A percentile compares a stretch with the other conserved stretches of the same genome.
Evolutionary conservation across 2,888 invertebrate species (phyloP).

Genomic region (Tryphoninae sp.): DNA sequence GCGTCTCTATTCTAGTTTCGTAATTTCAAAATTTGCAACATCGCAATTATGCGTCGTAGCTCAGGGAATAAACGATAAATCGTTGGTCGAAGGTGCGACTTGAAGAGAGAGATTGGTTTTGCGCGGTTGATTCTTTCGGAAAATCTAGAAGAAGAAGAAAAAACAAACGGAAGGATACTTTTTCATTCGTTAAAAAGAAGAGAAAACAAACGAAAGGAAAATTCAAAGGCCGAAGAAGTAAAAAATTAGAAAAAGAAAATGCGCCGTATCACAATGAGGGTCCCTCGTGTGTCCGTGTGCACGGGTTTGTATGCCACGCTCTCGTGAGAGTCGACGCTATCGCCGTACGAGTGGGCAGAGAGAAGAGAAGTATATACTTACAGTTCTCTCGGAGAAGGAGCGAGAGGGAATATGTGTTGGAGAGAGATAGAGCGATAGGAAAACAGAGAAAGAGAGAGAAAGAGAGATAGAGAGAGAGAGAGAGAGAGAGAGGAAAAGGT

Average conservation of each 20-base stretch:
- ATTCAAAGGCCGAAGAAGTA: background rate
- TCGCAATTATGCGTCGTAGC: no score
- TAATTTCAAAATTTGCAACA: no score
- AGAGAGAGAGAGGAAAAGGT: background rate
- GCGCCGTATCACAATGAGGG: background rate
- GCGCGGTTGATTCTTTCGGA: no score
- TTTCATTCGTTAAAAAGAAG: no score
- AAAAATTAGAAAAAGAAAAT: constrained; percentile 18
- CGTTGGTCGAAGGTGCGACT: no score
- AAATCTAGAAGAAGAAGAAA: no score
- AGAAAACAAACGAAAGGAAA: background rate
- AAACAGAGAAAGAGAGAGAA: background rate
- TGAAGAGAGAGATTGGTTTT: no score
- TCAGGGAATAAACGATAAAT: no score
- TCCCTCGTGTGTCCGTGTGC: background rate
- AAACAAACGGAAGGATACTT: no score
- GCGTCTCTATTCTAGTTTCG: no score
- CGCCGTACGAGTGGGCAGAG: constrained; percentile 30
- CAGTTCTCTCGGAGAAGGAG: constrained; percentile 16
- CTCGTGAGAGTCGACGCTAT: constrained; percentile 29
- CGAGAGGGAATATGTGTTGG: background rate
- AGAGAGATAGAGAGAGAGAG: constrained; percentile 3
- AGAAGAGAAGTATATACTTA: background rate
- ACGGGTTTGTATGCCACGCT: constrained; percentile 7
- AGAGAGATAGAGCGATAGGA: background rate